Conservation (phyloP, 1,140 invertebrate genomes). For the Orchestia grillus region DNA sequence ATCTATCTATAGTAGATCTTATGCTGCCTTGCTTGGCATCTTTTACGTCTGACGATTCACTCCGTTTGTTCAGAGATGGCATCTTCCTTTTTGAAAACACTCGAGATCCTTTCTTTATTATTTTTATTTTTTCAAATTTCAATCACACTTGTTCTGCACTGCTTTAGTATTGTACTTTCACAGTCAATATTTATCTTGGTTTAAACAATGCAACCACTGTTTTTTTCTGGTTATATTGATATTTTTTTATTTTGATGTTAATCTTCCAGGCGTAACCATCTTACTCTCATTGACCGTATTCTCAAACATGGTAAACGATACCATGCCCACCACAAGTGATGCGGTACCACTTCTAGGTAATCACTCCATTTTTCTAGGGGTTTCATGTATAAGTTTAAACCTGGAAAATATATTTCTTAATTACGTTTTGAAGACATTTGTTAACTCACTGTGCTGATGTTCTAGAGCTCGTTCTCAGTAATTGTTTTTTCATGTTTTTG, state of each 20-base stretch:
- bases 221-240: slow-evolving; percentile 67
- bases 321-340: slow-evolving; percentile 87
- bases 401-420: slow-evolving; percentile 35
- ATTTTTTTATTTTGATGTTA: slow-evolving; percentile 59
- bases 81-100: neutral
- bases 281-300: slow-evolving; percentile 90
- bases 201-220: slow-evolving; percentile 52
- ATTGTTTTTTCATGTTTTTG: slow-evolving; percentile 40
- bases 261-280: slow-evolving; percentile 84
- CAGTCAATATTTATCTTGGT: slow-evolving; percentile 61
- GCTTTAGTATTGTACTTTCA: slow-evolving; percentile 60
- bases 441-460: slow-evolving; percentile 38
- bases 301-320: slow-evolving; percentile 86
- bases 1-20: slow-evolving; percentile 66
- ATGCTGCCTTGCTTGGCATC: slow-evolving; percentile 49
- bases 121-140: slow-evolving; percentile 43
- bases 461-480: slow-evolving; percentile 35
- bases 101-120: slow-evolving; percentile 58
- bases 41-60: slow-evolving; percentile 41
- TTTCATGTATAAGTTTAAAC: slow-evolving; percentile 49
- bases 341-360: slow-evolving; percentile 88
- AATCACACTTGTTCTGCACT: slow-evolving; percentile 57
- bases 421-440: slow-evolving; percentile 51
- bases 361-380: slow-evolving; percentile 52
- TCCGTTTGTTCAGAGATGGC: slow-evolving; percentile 30